Base-by-base conservation (phyloP, 2,113 vertebrate genomes). In the Bujurquina vittata region DNA sequence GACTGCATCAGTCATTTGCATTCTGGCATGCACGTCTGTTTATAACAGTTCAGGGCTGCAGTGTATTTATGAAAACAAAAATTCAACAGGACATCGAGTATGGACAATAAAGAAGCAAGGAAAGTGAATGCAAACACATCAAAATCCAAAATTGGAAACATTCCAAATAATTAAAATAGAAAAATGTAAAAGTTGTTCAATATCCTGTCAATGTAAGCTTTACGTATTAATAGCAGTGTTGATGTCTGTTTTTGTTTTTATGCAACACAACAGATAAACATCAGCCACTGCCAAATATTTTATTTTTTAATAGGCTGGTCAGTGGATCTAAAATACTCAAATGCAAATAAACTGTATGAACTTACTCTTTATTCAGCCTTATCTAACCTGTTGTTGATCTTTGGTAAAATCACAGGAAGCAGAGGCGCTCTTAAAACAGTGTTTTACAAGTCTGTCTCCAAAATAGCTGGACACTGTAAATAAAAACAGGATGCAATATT, bases 11-110 rank as follows among this genome's bases (percentile, higher is more conserved):
- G 46, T 54, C 67, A 72, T 52, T 52, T 72, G 65, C 43, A 69
- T 63, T 63, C 33, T 63, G 20, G n/a, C 33, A 63, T n/a, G 60
- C 60, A 62, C 60, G 20, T 62, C 12, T 62, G 10, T 40, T 37
- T 63, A 31, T 17, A 72, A 72, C 52, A 1, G 46, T 52, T 72
- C 43, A 72, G 43, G 43, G 65, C 63, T 69, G 17, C 43, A 49
- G 23, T 69, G 0, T 69, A 49, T 69, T 69, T 69, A 23, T 49
- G 43, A 52, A 52, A 69, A 20, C 23, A 18, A 72, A 54, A 72
- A 54, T 10, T 49, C 15, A 29, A 12, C 23, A 69, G 23, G 15
- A 0, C 1, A 10, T 0, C 23, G 1, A 69, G 40, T 31, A 2
- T 49, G 63, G 40, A 20, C 5, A 72, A 52, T 52, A 52, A 72